Percentiles rank a stretch among this genome's conserved stretches.
Evolutionary conservation across 2,113 vertebrate species (phyloP).

Genomic region (Chroicocephalus ridibundus): DNA sequence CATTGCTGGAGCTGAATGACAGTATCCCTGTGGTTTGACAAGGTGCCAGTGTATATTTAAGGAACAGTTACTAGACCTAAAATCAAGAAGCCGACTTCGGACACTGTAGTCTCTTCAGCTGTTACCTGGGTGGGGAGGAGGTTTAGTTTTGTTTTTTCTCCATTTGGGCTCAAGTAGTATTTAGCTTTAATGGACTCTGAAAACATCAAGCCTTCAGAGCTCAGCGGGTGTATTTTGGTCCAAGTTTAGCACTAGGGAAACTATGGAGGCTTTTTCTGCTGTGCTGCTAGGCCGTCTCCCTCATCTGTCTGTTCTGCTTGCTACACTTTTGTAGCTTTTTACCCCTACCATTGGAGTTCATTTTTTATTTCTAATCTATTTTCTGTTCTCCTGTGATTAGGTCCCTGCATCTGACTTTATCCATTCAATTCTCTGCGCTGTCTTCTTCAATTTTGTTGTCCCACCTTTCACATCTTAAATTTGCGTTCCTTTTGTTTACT

Average conservation of each 20-base stretch:
- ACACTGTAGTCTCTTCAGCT: background rate
- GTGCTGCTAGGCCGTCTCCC: background rate
- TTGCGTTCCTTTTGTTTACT: constrained; percentile 39
- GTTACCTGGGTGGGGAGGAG: background rate
- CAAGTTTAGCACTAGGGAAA: background rate
- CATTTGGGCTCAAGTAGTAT: background rate
- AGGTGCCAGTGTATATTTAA: background rate
- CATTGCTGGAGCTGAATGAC: background rate
- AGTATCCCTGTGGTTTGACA: background rate
- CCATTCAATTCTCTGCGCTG: background rate
- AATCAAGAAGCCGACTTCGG: background rate
- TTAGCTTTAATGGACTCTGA: background rate
- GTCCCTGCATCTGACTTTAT: background rate
- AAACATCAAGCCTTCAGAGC: background rate
- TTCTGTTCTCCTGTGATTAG: background rate
- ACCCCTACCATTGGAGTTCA: background rate
- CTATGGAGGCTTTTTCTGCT: background rate
- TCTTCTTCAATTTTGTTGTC: constrained; percentile 19
- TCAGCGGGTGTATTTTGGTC: background rate
- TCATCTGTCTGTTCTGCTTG: background rate
- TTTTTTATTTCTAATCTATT: constrained; percentile 39
- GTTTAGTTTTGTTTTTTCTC: background rate
- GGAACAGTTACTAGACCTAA: background rate
- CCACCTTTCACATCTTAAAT: constrained; percentile 6
- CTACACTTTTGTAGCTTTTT: background rate